Evolutionary conservation across 2,797 vertebrate species (phyloP).

Genomic region (Scyliorhinus canicula): DNA sequence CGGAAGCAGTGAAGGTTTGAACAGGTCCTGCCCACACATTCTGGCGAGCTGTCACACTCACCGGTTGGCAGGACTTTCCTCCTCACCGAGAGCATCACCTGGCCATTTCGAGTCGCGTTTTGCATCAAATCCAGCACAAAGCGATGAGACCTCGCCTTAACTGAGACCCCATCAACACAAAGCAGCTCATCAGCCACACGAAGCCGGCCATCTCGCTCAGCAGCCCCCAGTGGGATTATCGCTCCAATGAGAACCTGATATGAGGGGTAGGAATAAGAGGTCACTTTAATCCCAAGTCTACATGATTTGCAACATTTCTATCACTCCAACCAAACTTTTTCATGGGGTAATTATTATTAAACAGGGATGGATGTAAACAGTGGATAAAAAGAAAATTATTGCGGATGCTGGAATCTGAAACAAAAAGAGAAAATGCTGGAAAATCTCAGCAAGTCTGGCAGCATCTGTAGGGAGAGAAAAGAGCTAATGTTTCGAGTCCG

Average conservation of each 20-base stretch:
- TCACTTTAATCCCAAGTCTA: not conserved
- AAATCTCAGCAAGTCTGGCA: too few relatives aligned
- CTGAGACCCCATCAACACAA: conserved; percentile 84
- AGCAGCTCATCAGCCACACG: conserved; percentile 89
- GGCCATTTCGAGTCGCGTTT: conserved; percentile 88
- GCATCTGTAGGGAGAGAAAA: too few relatives aligned
- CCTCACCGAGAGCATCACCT: conserved; percentile 87
- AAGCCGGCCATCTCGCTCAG: conserved; percentile 87
- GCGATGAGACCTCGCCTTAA: conserved; percentile 93
- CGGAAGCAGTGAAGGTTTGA: not conserved
- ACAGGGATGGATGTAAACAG: too few relatives aligned
- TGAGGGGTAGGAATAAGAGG: not conserved
- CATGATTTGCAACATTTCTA: not conserved
- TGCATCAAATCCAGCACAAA: conserved; percentile 97
- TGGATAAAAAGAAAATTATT: too few relatives aligned
- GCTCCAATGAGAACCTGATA: conserved; percentile 79
- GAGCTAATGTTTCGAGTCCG: too few relatives aligned
- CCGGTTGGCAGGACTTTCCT: conserved; percentile 75
- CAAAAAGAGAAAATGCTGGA: too few relatives aligned
- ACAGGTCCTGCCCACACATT: not conserved
- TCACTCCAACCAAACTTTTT: not conserved
- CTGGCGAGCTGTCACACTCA: conserved; percentile 46
- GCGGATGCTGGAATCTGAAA: too few relatives aligned
- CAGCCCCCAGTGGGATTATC: conserved; percentile 88
- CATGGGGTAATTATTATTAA: not conserved